Evolutionary conservation across 2,888 invertebrate genomes (phyloP).

Genomic region (Netelia fuscicornis): DNA sequence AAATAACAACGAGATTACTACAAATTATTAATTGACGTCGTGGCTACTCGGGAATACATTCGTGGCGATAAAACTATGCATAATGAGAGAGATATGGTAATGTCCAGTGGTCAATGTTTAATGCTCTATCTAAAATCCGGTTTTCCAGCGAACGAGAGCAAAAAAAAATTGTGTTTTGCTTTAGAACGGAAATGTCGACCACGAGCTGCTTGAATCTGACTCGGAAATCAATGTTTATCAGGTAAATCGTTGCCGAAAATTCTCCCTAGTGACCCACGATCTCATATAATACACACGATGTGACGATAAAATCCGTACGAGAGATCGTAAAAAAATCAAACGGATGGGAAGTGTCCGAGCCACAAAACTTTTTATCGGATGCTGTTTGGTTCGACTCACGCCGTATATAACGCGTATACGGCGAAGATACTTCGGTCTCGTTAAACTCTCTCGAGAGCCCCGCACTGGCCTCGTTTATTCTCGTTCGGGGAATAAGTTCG

Average conservation of each 20-base stretch:
- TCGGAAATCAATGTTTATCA: constrained; percentile 43
- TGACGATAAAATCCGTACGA: constrained; percentile 53
- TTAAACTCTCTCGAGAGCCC: constrained; percentile 32
- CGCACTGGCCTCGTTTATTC: constrained; percentile 44
- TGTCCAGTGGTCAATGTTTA: constrained; percentile 30
- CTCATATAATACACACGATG: constrained; percentile 16
- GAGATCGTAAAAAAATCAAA: constrained; percentile 62
- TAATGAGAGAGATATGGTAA: constrained; percentile 22
- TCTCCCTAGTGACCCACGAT: neutral
- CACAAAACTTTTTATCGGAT: constrained; percentile 30
- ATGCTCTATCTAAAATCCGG: constrained; percentile 39
- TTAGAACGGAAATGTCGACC: constrained; percentile 21
- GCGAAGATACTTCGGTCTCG: constrained; percentile 54
- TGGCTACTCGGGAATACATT: neutral
- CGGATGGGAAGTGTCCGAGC: constrained; percentile 37
- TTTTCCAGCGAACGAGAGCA: constrained; percentile 18
- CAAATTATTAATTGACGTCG: constrained; percentile 46
- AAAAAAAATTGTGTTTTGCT: constrained; percentile 17
- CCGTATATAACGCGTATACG: constrained; percentile 22
- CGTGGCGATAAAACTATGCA: constrained; percentile 14
- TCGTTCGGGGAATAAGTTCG: neutral
- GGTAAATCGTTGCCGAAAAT: neutral
- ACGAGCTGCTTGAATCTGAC: constrained; percentile 29
- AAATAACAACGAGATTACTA: constrained; percentile 3
- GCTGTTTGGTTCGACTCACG: neutral